These are phyloP conservation scores for Drosophila pruinosa DNA, from an alignment of 1,140 invertebrate species.

Conservation along the genomic window DNA sequence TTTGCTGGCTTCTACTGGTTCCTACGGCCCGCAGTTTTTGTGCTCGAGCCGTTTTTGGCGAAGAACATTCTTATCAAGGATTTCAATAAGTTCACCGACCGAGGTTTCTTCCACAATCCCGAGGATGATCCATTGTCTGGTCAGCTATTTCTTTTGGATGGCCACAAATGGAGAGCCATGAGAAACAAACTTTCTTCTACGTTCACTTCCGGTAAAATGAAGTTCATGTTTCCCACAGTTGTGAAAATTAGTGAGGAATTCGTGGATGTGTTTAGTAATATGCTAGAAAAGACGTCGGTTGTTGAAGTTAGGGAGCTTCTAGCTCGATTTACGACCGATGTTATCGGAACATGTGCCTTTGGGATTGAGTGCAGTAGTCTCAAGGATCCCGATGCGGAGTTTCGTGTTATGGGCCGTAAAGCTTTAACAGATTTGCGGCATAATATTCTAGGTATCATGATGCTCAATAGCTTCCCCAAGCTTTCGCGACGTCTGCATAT, in stretches of 20 bases:
- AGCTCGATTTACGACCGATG: constrained; percentile 71
- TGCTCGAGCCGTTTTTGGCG: constrained; percentile 85
- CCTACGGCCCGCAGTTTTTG: constrained; percentile 82
- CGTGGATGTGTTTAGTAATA: constrained; percentile 19
- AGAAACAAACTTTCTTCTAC: constrained; percentile 84
- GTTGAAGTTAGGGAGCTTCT: constrained; percentile 60
- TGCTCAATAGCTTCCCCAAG: constrained; percentile 44
- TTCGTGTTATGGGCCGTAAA: constrained; percentile 67
- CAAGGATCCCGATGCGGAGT: constrained; percentile 83
- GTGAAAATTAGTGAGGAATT: constrained; percentile 45
- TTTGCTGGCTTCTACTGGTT: constrained; percentile 79
- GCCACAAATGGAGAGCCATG: constrained; percentile 84
- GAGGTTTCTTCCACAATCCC: constrained; percentile 83
- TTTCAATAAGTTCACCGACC: constrained; percentile 84
- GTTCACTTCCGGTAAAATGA: constrained; percentile 85
- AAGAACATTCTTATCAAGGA: constrained; percentile 86
- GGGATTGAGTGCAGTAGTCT: constrained; percentile 85
- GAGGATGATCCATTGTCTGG: constrained; percentile 83
- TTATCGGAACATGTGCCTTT: constrained; percentile 86
- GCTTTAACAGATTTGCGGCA: constrained; percentile 53
- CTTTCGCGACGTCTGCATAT: constrained; percentile 32
- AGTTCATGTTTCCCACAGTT: constrained; percentile 83
- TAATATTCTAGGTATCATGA: constrained; percentile 3
- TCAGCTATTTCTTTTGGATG: constrained; percentile 83
- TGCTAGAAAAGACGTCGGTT: not conserved